Percentiles rank a stretch among this genome's conserved stretches.
Evolutionary conservation across 1,140 invertebrate species (phyloP).

Genomic region (Notospermus geniculatus): DNA sequence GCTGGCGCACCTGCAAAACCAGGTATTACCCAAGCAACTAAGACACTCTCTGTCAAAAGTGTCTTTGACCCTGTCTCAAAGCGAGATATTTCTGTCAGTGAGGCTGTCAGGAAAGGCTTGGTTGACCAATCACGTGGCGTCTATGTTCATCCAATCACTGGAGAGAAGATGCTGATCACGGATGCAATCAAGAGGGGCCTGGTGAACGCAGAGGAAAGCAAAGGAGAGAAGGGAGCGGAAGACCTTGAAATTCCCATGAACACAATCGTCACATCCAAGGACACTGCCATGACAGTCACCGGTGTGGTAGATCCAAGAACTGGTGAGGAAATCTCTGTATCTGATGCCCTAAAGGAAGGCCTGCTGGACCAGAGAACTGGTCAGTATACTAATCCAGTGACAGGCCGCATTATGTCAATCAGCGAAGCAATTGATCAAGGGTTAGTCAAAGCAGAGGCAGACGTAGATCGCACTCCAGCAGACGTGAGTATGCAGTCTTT

Average conservation of each 20-base stretch:
- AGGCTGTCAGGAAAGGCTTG: conserved; percentile 75
- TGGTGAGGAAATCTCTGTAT: conserved; percentile 46
- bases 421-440: conserved; percentile 49
- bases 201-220: conserved; percentile 72
- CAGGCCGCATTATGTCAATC: conserved; percentile 44
- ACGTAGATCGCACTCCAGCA: conserved; percentile 22
- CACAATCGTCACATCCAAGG: conserved; percentile 69
- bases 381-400: conserved; percentile 51
- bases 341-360: conserved; percentile 44
- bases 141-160: conserved; percentile 76
- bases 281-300: conserved; percentile 75
- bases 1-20: conserved; percentile 9
- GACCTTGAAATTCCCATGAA: conserved; percentile 61
- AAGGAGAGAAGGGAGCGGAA: conserved; percentile 69
- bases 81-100: conserved; percentile 68
- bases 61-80: conserved; percentile 67
- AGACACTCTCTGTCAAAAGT: conserved; percentile 56
- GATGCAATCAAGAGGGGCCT: conserved; percentile 69
- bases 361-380: conserved; percentile 45
- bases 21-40: conserved; percentile 42
- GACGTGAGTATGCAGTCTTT: conserved; percentile 49
- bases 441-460: conserved; percentile 29
- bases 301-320: conserved; percentile 61
- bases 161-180: conserved; percentile 73
- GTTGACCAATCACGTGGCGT: conserved; percentile 77